Evolutionary conservation across 2,113 vertebrate species (phyloP), one percentile per base, ranked within the genome.

Genomic region (Istiophorus platypterus): DNA sequence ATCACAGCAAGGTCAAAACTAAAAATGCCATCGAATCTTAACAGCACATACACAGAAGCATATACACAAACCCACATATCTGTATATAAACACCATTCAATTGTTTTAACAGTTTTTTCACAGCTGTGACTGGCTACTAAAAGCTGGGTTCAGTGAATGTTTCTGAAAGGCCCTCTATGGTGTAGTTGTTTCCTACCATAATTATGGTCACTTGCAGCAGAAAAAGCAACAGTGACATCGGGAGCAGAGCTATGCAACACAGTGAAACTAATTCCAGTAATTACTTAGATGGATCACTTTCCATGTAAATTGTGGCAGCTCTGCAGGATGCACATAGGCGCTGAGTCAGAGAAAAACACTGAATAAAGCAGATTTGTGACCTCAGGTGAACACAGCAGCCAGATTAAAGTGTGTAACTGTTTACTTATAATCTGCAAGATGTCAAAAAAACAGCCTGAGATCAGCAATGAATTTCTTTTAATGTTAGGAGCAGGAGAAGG

Each of bases 151-250:
- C 59, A 15, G 26, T 72, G 20, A 42, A 63, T 63, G 29, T 47
- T 34, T 52, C 71, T 54, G 47, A 49, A 66, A 57, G 51, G 64
- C 34, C n/a, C n/a, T 52, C 41, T 59, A 42, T 24, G 5, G 47
- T 70, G 51, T 70, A 79, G 72, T 66, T 65, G 79, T 76, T 68
- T 74, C 63, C 72, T 41, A 27, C 70, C 64, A 57, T 61, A 76
- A 85, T 88, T 66, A 83, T 26, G 76, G 79, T 49, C 69, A 54
- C 54, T 69, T n/a, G 66, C 63, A 49, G 51, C 68, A 49, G 72
- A 14, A 34, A 59, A n/a, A 61, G 62, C 84, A 27, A 37, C 6
- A 47, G 73, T 20, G 26, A 54, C 69, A 76, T 41, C 45, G 26
- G 65, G 61, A 37, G 51, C 37, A 51, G n/a, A 73, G 57, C 45